phyloP scores from a whole-genome alignment of 2,797 vertebrate species.

The Columba guinea region DNA sequence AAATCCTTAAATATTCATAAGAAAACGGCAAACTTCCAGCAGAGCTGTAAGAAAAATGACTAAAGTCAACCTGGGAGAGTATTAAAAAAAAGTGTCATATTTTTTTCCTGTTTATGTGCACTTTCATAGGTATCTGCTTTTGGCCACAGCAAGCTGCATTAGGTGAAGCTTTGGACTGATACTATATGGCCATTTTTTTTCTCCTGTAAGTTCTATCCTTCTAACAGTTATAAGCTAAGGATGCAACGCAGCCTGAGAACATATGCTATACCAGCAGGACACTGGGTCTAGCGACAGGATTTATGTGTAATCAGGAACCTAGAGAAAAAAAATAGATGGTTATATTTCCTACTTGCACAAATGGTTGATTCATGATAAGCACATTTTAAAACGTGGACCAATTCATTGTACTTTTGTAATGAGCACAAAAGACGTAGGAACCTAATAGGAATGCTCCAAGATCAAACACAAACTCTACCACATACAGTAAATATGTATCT shows the following conservation, averaged over 20 bases:
- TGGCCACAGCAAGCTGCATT: neutral
- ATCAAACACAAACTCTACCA: neutral
- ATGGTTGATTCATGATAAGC: neutral
- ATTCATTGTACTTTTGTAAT: neutral
- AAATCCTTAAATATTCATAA: neutral
- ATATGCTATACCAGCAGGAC: neutral
- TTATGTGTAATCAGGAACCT: neutral
- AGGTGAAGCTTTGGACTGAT: neutral
- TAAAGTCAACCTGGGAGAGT: neutral
- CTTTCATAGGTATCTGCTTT: neutral
- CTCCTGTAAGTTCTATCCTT: neutral
- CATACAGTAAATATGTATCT: neutral
- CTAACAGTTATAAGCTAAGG: neutral
- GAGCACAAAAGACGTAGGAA: neutral
- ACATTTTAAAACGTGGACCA: neutral
- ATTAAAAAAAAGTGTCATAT: neutral
- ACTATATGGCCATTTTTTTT: neutral
- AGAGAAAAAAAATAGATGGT: neutral
- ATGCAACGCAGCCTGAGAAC: neutral
- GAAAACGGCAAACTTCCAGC: neutral
- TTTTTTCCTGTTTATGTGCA: neutral
- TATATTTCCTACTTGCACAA: neutral
- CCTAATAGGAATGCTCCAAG: neutral
- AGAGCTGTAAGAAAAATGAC: neutral
- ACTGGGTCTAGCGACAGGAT: neutral